Evolutionary conservation across 1,140 invertebrate species (phyloP).

Genomic region (Bombus vancouverensis): DNA sequence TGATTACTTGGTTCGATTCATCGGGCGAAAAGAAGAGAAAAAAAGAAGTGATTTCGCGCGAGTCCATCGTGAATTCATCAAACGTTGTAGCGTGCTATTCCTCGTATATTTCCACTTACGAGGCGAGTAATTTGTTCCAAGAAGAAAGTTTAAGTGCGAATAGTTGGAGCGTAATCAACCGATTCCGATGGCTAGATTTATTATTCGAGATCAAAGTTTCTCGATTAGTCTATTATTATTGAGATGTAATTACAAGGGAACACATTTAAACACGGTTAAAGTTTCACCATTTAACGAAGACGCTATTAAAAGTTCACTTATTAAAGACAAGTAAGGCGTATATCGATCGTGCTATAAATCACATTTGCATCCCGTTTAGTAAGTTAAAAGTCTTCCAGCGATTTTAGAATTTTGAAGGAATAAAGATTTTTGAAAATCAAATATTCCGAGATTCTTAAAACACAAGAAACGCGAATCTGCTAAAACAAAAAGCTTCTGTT

Average conservation of each 20-base stretch:
- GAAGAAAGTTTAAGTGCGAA: conserved; percentile 55
- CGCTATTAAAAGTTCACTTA: conserved; percentile 39
- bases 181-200: conserved; percentile 58
- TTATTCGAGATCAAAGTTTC: conserved; percentile 54
- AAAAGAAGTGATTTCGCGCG: background rate
- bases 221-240: conserved; percentile 49
- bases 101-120: conserved; percentile 2
- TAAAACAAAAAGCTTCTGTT: no score
- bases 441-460: background rate
- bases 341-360: background rate
- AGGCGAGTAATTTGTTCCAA: conserved; percentile 30
- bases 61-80: conserved; percentile 6
- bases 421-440: no score
- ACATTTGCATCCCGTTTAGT: background rate
- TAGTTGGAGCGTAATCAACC: conserved; percentile 32
- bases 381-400: background rate
- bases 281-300: conserved; percentile 23
- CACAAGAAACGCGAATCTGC: background rate
- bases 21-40: no score
- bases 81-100: conserved; percentile 13
- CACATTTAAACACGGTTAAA: conserved; percentile 29
- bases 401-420: background rate
- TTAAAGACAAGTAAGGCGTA: conserved; percentile 1
- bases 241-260: conserved; percentile 28
- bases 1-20: conserved; percentile 22